A percentile compares a stretch with the other conserved stretches of the same genome.
phyloP scores from a whole-genome alignment of 2,888 invertebrate genomes.

The Lochmaea crataegi region DNA sequence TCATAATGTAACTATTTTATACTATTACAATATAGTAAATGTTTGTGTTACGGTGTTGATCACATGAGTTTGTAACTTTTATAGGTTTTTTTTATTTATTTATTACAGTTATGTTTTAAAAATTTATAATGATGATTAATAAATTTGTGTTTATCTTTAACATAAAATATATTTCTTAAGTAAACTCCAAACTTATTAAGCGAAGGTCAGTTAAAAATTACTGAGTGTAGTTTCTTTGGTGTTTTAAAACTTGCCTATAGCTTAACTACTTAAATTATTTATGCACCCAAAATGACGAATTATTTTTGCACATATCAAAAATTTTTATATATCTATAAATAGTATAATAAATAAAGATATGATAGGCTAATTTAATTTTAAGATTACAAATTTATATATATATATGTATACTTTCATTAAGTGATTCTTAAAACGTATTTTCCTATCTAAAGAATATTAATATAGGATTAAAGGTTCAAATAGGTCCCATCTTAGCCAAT shows the following conservation, averaged over 20 bases:
- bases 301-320: constrained; percentile 9
- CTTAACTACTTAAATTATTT: neutral
- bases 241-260: constrained; percentile 12
- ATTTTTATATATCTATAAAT: constrained; percentile 5
- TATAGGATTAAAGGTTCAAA: no score
- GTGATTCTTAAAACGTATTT: neutral
- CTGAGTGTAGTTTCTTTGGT: neutral
- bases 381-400: neutral
- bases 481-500: no score
- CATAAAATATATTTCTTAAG: neutral
- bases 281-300: constrained; percentile 8
- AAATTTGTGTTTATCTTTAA: neutral
- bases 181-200: neutral
- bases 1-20: neutral
- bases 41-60: neutral
- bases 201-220: neutral
- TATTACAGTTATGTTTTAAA: neutral
- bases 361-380: neutral
- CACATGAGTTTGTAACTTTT: no score
- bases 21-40: constrained; percentile 4
- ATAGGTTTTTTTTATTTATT: neutral
- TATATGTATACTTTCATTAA: constrained; percentile 2
- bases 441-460: neutral
- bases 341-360: neutral
- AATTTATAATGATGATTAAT: neutral